Evolutionary conservation across 2,888 invertebrate genomes (phyloP), one percentile per base, ranked within the genome.

Genomic region (Drosophila formosana): DNA sequence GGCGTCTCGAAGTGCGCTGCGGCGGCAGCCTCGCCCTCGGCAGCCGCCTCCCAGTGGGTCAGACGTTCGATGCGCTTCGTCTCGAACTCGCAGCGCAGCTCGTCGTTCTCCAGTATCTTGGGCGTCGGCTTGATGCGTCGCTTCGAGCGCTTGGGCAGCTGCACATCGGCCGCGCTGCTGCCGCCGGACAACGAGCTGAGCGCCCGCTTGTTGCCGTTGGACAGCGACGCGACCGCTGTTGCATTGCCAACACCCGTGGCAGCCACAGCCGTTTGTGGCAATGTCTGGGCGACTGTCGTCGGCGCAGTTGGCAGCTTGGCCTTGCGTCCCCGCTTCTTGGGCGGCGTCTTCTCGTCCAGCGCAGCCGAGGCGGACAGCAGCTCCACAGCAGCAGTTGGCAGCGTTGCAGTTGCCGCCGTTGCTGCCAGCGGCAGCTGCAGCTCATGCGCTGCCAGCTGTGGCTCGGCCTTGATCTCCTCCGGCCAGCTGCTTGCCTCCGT

Each of bases 111-210:
- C 26, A 95, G 91, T 49, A 95, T 94, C 90, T 95, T 95, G 6
- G 94, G 94, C 3, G 95, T 95, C 6, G 95, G 95, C 88, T 95
- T 95, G 57, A 95, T 94, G 60, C 95, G 93, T 4, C 95, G 93
- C 60, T 93, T 93, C 23, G 94, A 91, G 57, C 94, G 92, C 82
- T 94, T 91, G 0, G 91, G 91, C 52, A 79, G 55, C 50, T 72
- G 85, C 9, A 57, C 30, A 2, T 60, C 76, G 7, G 13, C 23
- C 18, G 28, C 26, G 41, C 11, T 30, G n/a, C 52, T 9, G 13
- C 34, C 13, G 13, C 28, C 4, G 9, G 61, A 13, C 2, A 56
- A 26, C 4, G 55, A n/a, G 23, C 37, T n/a, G 4, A 37, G 61
- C 49, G 39, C 23, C 4, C 80, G 78, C 58, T 82, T 85, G 57